Evolutionary conservation across 2,888 invertebrate species (phyloP).

Genomic region (Lamproptera curius): DNA sequence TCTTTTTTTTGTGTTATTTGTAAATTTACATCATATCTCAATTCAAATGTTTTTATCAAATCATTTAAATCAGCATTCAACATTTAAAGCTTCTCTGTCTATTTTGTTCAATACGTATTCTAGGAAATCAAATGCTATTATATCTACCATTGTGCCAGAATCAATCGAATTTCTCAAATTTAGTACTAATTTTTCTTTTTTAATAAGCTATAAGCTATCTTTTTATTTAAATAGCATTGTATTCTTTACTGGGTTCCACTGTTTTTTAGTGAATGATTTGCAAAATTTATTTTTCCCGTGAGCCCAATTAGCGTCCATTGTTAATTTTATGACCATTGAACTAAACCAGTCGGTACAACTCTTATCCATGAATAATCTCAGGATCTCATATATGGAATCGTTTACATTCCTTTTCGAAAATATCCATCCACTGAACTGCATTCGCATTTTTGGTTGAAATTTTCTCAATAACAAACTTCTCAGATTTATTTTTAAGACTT

Average conservation of each 20-base stretch:
- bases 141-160: constrained; percentile 21
- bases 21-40: not conserved
- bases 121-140: constrained; percentile 7
- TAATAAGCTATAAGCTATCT: constrained; percentile 27
- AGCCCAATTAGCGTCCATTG: constrained; percentile 17
- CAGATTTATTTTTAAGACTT: constrained; percentile 26
- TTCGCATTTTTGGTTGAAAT: constrained; percentile 26
- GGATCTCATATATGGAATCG: constrained; percentile 24
- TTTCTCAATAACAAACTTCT: constrained; percentile 32
- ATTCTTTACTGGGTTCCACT: constrained; percentile 27
- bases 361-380: constrained; percentile 28
- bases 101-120: not conserved
- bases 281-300: constrained; percentile 24
- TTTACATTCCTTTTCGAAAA: constrained; percentile 30
- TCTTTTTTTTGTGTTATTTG: not conserved
- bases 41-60: not conserved
- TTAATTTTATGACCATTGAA: constrained; percentile 21
- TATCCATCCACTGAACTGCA: constrained; percentile 28
- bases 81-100: not conserved
- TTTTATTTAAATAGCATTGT: constrained; percentile 29
- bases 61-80: not conserved
- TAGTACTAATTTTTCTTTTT: constrained; percentile 25
- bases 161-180: not conserved
- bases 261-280: constrained; percentile 22
- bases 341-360: constrained; percentile 10